Conservation (phyloP, 2,888 invertebrate species). For the Antheraea yamamai region DNA sequence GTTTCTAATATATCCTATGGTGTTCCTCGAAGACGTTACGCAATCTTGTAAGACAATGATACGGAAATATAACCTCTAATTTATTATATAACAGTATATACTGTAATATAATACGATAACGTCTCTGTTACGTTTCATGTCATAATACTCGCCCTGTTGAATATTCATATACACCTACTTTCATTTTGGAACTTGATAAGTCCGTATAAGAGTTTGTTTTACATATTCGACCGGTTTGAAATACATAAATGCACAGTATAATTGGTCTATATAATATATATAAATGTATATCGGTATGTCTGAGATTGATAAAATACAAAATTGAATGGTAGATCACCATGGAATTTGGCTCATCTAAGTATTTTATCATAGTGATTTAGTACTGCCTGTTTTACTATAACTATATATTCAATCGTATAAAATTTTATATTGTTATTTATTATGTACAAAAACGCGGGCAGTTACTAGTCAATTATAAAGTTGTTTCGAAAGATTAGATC, state of each 20-base stretch:
- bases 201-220: background rate
- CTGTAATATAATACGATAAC: background rate
- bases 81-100: background rate
- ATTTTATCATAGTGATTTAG: too few relatives aligned
- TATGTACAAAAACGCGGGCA: too few relatives aligned
- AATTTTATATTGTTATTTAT: too few relatives aligned
- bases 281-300: too few relatives aligned
- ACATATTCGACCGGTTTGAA: background rate
- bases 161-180: slow-evolving; percentile 11
- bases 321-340: too few relatives aligned
- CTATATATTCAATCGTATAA: too few relatives aligned
- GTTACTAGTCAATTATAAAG: background rate
- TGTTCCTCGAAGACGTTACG: background rate
- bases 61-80: background rate
- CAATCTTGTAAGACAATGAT: slow-evolving; percentile 6
- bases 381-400: too few relatives aligned
- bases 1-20: background rate
- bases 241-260: background rate
- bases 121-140: slow-evolving; percentile 6
- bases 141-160: slow-evolving; percentile 6
- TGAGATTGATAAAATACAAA: too few relatives aligned
- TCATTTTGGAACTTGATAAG: slow-evolving; percentile 10
- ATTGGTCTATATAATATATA: background rate
- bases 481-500: background rate
- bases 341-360: too few relatives aligned